Conservation (phyloP, 2,888 invertebrate genomes). For the Platycheirus albimanus region DNA sequence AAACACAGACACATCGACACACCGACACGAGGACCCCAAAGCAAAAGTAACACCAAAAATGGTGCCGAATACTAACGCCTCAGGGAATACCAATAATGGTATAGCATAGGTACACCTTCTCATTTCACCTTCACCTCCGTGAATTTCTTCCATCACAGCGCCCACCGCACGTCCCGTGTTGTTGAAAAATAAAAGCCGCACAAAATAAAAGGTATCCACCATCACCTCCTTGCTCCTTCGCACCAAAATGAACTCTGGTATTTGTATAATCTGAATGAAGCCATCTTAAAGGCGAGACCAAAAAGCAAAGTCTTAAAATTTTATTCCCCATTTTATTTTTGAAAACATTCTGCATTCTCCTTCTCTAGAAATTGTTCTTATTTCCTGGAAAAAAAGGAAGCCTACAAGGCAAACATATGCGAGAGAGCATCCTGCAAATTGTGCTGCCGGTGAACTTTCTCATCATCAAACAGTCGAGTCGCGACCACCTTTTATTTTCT, state of each 20-base stretch:
- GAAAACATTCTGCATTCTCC: not conserved
- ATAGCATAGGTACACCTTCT: conserved; percentile 11
- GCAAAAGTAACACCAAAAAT: conserved; percentile 48
- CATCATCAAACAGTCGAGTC: conserved; percentile 22
- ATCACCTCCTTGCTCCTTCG: too few species aligned
- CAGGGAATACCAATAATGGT: conserved; percentile 57
- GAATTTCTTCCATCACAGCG: conserved; percentile 20
- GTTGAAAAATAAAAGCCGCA: conserved; percentile 34
- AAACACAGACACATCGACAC: too few species aligned
- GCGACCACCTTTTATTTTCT: conserved; percentile 42
- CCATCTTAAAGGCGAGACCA: conserved; percentile 51
- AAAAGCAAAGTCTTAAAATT: conserved; percentile 47
- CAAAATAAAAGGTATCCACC: conserved; percentile 24
- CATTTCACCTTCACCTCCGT: conserved; percentile 12
- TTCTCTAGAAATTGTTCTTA: not conserved
- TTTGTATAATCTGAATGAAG: conserved; percentile 60
- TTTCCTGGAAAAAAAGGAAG: conserved; percentile 16
- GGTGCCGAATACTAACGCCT: conserved; percentile 58
- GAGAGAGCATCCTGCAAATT: conserved; percentile 45
- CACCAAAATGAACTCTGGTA: conserved; percentile 18
- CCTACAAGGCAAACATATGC: conserved; percentile 61
- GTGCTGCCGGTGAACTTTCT: conserved; percentile 13
- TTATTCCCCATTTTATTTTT: not conserved
- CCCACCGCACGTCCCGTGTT: too few species aligned
- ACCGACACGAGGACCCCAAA: too few species aligned